These are phyloP conservation scores for Silurus aristotelis DNA, from an alignment of 2,797 vertebrate genomes.

Conservation along the genomic window DNA sequence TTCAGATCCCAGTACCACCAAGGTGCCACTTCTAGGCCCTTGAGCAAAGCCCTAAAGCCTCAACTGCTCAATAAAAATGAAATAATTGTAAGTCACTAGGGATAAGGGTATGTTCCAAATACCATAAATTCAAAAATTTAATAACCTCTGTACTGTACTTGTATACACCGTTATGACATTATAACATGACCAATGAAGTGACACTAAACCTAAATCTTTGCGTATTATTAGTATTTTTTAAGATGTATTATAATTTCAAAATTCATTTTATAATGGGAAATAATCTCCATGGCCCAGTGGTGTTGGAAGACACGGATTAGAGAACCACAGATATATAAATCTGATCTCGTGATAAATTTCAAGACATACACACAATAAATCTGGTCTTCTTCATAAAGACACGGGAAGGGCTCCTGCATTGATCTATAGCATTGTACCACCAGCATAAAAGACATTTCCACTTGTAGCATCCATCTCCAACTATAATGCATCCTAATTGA, in stretches of 20 bases:
- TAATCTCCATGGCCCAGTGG: background rate
- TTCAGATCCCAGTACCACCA: too few species aligned
- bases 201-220: background rate
- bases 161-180: background rate
- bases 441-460: background rate
- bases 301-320: background rate
- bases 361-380: background rate
- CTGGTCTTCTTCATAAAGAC: background rate
- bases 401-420: background rate
- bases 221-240: background rate
- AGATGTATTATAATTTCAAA: background rate
- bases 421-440: background rate
- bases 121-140: too few species aligned
- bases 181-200: too few species aligned
- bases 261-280: background rate
- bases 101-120: too few species aligned
- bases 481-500: too few species aligned
- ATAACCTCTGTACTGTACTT: background rate
- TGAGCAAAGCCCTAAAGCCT: background rate
- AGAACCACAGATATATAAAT: background rate
- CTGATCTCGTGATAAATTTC: background rate
- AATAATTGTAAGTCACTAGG: too few species aligned
- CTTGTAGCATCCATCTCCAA: background rate
- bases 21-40: too few species aligned
- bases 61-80: background rate